Evolutionary conservation across 2,888 invertebrate species (phyloP), one percentile per base, ranked within the genome.

Genomic region (Leptarthrus brevirostris): DNA sequence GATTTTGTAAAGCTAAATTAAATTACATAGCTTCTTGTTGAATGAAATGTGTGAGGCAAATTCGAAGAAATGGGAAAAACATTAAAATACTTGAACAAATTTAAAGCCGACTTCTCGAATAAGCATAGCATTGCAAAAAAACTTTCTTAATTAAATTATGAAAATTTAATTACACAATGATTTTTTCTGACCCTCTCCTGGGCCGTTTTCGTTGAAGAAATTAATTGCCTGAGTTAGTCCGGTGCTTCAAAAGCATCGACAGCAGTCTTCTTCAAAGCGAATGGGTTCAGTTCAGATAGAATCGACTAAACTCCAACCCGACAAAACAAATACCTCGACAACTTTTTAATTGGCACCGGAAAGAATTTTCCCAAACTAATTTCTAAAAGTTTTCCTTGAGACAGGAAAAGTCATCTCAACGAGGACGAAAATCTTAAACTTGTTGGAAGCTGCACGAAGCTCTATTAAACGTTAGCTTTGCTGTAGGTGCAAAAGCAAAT

Each of bases 281-380:
- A 40, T 36, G 61, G 40, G 44, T 40, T 61, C 20, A 61, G 20
- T n/a, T 36, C 24, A 56, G 30, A 22, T 36, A 20, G 36, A 20
- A 18, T 20, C 61, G 20, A n/a, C 22, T 2, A 20, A 40, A 61
- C 14, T 40, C 61, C 36, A 18, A 12, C 61, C 36, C 40, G 14
- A 40, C 22, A 61, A 61, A 61, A 61, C 22, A 66, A 47, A 49
- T 49, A 66, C 66, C 66, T 66, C 26, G 66, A 49, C 47, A 66
- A 66, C 66, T 66, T 66, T 66, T 66, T 66, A 66, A 66, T 66
- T 66, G 66, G 49, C 66, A 47, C 16, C 64, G n/a, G 16, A 49
- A 66, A 47, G 66, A 66, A 66, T 47, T 66, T 49, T 26, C 49
- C 26, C 26, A 16, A 66, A 66, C 47, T 66, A 66, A 66, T 66